A percentile compares a stretch with the other conserved stretches of the same genome.
phyloP scores from a whole-genome alignment of 2,888 invertebrate species.

The Lymantria dispar region DNA sequence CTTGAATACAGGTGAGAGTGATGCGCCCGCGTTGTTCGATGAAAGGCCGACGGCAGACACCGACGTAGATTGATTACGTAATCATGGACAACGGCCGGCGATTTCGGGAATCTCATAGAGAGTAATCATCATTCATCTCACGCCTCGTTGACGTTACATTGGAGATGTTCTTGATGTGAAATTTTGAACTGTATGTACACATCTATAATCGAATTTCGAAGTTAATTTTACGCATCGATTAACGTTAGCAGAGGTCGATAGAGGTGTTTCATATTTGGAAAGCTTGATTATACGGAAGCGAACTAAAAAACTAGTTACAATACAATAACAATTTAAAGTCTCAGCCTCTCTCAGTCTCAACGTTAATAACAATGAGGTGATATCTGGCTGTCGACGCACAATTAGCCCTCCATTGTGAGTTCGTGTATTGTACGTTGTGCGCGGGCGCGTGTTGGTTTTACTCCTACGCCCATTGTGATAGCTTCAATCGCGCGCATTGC shows the following conservation, averaged over 20 bases:
- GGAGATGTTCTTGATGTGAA: conserved; percentile 46
- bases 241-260: conserved; percentile 29
- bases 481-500: conserved; percentile 59
- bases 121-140: conserved; percentile 76
- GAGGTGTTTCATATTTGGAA: conserved; percentile 30
- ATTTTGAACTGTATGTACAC: conserved; percentile 38
- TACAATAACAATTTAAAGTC: conserved; percentile 41
- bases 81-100: conserved; percentile 67
- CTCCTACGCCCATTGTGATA: conserved; percentile 77
- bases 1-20: conserved; percentile 63
- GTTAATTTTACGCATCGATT: conserved; percentile 53
- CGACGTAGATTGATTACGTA: conserved; percentile 80
- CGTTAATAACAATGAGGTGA: conserved; percentile 53
- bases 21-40: conserved; percentile 66
- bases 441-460: conserved; percentile 69
- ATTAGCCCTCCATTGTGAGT: conserved; percentile 72
- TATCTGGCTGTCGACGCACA: conserved; percentile 74
- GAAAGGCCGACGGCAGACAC: conserved; percentile 69
- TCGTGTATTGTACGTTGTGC: conserved; percentile 54
- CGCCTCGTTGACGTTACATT: conserved; percentile 68
- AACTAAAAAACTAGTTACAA: conserved; percentile 22
- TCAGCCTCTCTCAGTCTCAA: conserved; percentile 44
- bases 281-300: conserved; percentile 36
- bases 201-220: conserved; percentile 44
- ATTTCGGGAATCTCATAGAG: conserved; percentile 75